Conservation (phyloP, 2,113 vertebrate genomes). For the Coryphaenoides rupestris region DNA sequence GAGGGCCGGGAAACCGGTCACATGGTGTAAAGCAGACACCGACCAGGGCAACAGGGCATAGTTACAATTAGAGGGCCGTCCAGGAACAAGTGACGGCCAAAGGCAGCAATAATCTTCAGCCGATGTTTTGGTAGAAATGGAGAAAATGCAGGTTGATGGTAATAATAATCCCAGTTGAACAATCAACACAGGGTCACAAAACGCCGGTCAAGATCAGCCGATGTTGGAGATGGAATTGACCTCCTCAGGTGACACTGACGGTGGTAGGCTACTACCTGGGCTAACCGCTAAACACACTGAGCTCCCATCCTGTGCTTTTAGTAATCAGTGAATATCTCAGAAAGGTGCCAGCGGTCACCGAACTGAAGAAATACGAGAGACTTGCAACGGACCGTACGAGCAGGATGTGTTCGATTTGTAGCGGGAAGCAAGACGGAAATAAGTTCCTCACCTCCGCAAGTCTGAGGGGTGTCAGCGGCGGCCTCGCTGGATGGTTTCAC, state of each 20-base stretch:
- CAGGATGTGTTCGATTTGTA: not conserved
- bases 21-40: no score
- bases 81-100: no score
- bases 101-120: no score
- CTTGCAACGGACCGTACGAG: not conserved
- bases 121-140: no score
- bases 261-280: no score
- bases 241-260: no score
- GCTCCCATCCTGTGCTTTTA: not conserved
- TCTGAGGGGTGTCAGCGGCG: not conserved
- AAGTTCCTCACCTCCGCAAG: not conserved
- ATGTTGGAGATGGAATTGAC: not conserved
- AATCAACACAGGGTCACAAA: not conserved
- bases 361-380: not conserved
- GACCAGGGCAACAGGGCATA: no score
- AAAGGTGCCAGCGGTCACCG: not conserved
- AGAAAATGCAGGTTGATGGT: no score
- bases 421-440: not conserved
- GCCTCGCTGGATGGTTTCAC: not conserved
- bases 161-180: no score
- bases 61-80: no score
- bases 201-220: not conserved
- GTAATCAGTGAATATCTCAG: slow-evolving; percentile 4
- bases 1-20: no score
- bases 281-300: not conserved